phyloP scores from a whole-genome alignment of 1,140 invertebrate genomes.

The Bombus pascuorum region DNA sequence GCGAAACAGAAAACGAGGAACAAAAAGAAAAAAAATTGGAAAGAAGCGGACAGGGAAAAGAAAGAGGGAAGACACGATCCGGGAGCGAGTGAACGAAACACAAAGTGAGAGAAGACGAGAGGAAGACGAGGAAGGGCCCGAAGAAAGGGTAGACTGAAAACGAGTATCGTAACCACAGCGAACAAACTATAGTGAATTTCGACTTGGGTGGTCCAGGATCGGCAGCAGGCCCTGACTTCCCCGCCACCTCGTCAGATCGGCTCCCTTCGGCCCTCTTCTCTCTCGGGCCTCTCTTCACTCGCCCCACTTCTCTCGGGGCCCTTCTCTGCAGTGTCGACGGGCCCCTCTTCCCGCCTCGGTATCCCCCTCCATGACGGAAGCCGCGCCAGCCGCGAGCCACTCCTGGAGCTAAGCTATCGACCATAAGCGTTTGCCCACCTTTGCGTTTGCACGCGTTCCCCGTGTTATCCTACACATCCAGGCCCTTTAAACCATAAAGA shows the following conservation, averaged over 20 bases:
- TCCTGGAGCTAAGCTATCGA: conserved; percentile 64
- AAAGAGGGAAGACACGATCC: conserved; percentile 18
- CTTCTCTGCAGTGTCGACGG: conserved; percentile 21
- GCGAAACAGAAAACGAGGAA: conserved; percentile 24
- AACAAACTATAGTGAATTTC: conserved; percentile 80
- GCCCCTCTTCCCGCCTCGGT: conserved; percentile 29
- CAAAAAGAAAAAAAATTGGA: background rate
- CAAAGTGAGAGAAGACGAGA: background rate
- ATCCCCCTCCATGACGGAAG: conserved; percentile 44
- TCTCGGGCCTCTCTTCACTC: conserved; percentile 24
- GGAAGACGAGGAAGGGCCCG: conserved; percentile 14
- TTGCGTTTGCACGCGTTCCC: conserved; percentile 23
- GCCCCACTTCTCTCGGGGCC: conserved; percentile 46
- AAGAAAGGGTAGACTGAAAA: conserved; percentile 54
- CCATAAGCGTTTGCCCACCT: conserved; percentile 50
- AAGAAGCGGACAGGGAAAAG: background rate
- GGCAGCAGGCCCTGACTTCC: conserved; percentile 77
- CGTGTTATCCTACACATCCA: background rate
- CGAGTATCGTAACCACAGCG: conserved; percentile 68
- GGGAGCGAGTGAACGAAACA: background rate
- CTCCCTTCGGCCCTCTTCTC: conserved; percentile 19
- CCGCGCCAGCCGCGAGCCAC: conserved; percentile 66
- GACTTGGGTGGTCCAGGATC: conserved; percentile 81
- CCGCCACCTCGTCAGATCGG: conserved; percentile 78
- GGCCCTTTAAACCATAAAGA: conserved; percentile 35